Evolutionary conservation across 2,113 vertebrate species (phyloP).

Genomic region (Psephotus haematonotus): DNA sequence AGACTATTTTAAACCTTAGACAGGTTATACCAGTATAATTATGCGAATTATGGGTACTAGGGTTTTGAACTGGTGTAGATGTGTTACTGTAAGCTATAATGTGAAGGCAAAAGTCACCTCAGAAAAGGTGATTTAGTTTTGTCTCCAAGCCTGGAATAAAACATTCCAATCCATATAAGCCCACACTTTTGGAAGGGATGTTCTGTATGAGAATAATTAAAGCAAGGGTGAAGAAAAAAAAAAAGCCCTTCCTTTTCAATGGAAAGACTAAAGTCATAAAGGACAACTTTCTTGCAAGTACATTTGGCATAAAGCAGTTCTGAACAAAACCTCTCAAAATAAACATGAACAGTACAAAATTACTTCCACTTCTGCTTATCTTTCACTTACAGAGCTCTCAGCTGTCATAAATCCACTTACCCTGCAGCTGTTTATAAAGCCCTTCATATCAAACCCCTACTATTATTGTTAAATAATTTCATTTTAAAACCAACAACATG

Average conservation of each 20-base stretch:
- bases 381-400: background rate
- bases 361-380: background rate
- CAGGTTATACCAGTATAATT: constrained; percentile 58
- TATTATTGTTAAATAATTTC: background rate
- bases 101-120: background rate
- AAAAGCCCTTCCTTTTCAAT: background rate
- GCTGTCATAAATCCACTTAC: background rate
- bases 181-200: background rate
- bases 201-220: background rate
- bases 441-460: background rate
- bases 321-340: background rate
- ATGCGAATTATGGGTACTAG: constrained; percentile 1
- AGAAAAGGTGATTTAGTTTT: background rate
- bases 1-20: constrained; percentile 27
- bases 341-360: background rate
- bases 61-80: background rate
- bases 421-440: background rate
- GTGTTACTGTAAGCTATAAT: background rate
- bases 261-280: background rate
- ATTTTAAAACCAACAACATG: background rate
- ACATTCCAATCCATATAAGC: background rate
- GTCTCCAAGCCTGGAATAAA: background rate
- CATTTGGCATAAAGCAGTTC: background rate
- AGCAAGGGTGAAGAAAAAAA: background rate
- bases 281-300: background rate